Conservation (phyloP, 2,888 invertebrate species). For the Epicampocera succincta region DNA sequence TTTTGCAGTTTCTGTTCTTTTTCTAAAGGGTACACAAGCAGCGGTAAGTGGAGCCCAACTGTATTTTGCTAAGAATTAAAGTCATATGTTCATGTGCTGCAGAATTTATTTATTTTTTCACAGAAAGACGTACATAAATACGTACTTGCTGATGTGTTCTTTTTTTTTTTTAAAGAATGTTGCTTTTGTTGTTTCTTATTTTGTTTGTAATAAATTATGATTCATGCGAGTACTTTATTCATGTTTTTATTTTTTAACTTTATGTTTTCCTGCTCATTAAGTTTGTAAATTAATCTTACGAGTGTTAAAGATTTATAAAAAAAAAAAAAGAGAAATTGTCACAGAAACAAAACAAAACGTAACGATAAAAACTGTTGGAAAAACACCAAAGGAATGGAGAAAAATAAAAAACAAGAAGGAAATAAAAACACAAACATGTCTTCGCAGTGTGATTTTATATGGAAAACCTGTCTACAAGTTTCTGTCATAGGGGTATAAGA, state of each 20-base stretch:
- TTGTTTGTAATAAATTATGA: slow-evolving; percentile 40
- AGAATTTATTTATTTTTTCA: neutral
- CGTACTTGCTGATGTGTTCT: slow-evolving; percentile 4
- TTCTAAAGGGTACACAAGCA: neutral
- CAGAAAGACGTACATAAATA: too few relatives aligned
- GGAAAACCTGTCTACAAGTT: too few relatives aligned
- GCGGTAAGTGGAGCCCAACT: slow-evolving; percentile 18
- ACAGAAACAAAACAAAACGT: neutral
- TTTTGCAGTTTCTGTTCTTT: slow-evolving; percentile 30
- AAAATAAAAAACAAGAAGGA: neutral
- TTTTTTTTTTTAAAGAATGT: slow-evolving; percentile 4
- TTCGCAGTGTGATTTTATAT: too few relatives aligned
- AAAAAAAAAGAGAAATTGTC: slow-evolving; percentile 24
- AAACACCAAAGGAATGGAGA: neutral
- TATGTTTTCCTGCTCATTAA: slow-evolving; percentile 45
- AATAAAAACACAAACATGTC: too few relatives aligned
- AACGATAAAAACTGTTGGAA: neutral
- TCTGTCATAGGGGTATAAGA: too few relatives aligned
- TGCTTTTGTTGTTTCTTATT: slow-evolving; percentile 14
- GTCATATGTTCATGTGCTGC: slow-evolving; percentile 22
- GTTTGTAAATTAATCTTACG: slow-evolving; percentile 41
- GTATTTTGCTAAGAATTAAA: slow-evolving; percentile 30
- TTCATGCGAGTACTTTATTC: slow-evolving; percentile 50
- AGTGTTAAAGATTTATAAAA: slow-evolving; percentile 25
- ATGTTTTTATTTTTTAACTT: neutral